A percentile compares a stretch with the other conserved stretches of the same genome.
phyloP scores from a whole-genome alignment of 2,113 vertebrate genomes.

The Casuarius casuarius region DNA sequence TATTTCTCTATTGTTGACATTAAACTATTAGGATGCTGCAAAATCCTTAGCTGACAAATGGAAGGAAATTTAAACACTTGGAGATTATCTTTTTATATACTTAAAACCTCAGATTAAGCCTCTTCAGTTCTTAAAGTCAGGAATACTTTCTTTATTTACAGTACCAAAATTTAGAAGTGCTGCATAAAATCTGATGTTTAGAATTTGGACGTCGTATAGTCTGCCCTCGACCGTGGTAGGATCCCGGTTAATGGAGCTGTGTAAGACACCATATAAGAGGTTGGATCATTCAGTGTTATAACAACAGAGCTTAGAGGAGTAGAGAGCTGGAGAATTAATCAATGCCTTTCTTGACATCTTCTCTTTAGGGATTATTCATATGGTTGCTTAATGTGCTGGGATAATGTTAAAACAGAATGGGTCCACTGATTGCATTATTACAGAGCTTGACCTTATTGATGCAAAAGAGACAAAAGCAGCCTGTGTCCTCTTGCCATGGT shows the following conservation, averaged over 20 bases:
- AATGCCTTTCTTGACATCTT: neutral
- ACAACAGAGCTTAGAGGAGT: neutral
- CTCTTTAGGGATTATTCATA: neutral
- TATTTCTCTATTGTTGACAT: neutral
- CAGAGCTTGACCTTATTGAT: neutral
- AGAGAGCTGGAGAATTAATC: neutral
- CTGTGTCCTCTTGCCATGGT: neutral
- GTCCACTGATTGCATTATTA: neutral
- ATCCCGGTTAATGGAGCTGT: neutral
- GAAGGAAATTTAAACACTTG: neutral
- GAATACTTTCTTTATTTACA: neutral
- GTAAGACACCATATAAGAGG: neutral
- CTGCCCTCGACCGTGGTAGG: rapidly evolving
- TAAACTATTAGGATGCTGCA: neutral
- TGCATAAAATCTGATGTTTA: neutral
- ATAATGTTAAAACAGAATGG: neutral
- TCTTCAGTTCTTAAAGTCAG: neutral
- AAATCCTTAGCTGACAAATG: neutral
- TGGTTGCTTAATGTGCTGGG: neutral
- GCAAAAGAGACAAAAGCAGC: neutral
- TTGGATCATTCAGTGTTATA: neutral
- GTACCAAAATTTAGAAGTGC: neutral
- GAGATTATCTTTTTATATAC: neutral
- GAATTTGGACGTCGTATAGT: neutral
- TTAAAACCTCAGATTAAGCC: neutral